Evolutionary conservation across 2,797 vertebrate genomes (phyloP), one percentile per base, ranked within the genome.

Genomic region (Australoheros facetus): DNA sequence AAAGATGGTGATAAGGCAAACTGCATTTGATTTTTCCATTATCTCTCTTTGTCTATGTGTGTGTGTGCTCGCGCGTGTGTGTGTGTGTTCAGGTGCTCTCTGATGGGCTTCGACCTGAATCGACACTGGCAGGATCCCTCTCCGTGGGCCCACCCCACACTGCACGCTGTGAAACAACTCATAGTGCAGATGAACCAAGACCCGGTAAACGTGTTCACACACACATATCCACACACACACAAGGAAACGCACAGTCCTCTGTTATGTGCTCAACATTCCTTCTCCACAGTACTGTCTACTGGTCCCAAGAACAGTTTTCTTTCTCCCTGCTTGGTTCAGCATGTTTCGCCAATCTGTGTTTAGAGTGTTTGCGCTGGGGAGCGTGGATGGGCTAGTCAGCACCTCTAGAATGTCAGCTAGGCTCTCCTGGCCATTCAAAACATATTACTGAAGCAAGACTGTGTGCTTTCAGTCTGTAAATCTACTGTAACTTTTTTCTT

Each of bases 101-200:
- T 99, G 92, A 97, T 99, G 98, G 98, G 98, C 5, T 99, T 99
- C 32, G 98, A 99, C 92, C 94, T 99, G 93, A 99, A 99, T 93
- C 97, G 98, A 32, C 97, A 99, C 93, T 99, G 98, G 98, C 96
- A 97, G 85, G 98, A 98, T 87, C 98, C 98, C 1, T 99, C 97
- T 80, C 97, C 97, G 0, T 98, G 97, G 98, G 97, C 97, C 64
- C 98, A 99, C 75, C 98, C 98, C 28, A 99, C 98, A 0, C 95
- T 99, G 72, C 96, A 99, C 0, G 97, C 97, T 69, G 96, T 99
- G 87, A 99, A 99, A 86, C 97, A 98, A 85, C 98, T 98, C 90
- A 98, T 99, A 90, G 84, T 99, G 58, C 96, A 97, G 92, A 98
- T 99, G 97, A 97, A 96, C 95, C 97, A 97, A 37, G 95, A 98